Evolutionary conservation across 1,140 invertebrate genomes (phyloP), one percentile per base, ranked within the genome.

Genomic region (Vanessa tameamea): DNA sequence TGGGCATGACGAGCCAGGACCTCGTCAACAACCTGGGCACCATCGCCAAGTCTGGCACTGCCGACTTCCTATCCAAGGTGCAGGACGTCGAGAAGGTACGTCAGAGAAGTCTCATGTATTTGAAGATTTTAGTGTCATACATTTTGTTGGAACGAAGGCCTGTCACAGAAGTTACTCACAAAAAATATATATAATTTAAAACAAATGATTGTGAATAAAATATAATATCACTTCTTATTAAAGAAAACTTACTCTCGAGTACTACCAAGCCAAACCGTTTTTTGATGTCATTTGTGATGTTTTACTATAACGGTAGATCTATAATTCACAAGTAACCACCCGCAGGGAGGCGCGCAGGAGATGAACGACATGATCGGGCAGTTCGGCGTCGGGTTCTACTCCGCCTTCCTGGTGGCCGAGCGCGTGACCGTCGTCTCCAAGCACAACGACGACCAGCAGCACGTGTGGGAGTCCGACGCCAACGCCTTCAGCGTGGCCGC

Each of bases 41-140:
- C 20, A 99, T 99, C 79, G 99, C 99, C 16, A 99, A 99, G 90
- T 99, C 99, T 13, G 99, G 99, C 73, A 99, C 99, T 0, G 98
- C 98, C 8, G 99, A 99, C 90, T 99, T 99, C 93, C 94, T 99
- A 26, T 95, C 96, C 16, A 99, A 99, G 93, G 96, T 99, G 94
- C 96, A 98, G 85, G 97, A 98, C 66, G 55, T 69, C 0, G 89
- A 88, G 48, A 86, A 87, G 82, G 86, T 88, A 75, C 64, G 12
- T 43, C 37, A 2, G 48, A 57, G 20, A 16, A 23, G 48, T 50
- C 13, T n/a, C 48, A 5, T 50, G 48, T 43, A 13, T 50, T n/a
- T 50, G 13, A 50, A 15, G 4, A 9, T 43, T 43, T 43, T 43
- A 43, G 37, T 43, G 37, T 43, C 37, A 43, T 37, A 20, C 7